phyloP scores from a whole-genome alignment of 2,797 vertebrate species.

The Sciurus vulgaris region DNA sequence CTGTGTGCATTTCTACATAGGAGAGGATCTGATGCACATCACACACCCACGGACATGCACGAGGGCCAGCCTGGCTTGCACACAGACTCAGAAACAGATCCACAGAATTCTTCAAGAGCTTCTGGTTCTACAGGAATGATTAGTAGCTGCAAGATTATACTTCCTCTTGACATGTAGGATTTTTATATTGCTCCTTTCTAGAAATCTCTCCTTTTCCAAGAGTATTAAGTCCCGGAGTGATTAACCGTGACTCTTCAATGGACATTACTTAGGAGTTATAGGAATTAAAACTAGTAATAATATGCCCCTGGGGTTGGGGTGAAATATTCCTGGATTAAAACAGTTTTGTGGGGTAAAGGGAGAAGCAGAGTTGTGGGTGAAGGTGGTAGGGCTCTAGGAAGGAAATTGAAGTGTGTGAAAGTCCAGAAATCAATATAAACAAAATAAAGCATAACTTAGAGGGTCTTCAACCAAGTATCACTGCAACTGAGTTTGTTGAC shows the following conservation, averaged over 20 bases:
- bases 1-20: not conserved
- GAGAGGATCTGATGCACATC: fast-evolving
- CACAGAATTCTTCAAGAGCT: not conserved
- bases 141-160: not conserved
- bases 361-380: not conserved
- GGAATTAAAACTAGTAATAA: slow-evolving; percentile 61
- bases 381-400: slow-evolving; percentile 64
- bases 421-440: slow-evolving; percentile 71
- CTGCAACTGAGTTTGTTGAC: slow-evolving; percentile 74
- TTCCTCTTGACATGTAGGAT: not conserved
- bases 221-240: slow-evolving; percentile 76
- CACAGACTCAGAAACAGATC: not conserved
- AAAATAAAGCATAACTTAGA: slow-evolving; percentile 81
- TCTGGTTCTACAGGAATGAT: slow-evolving; percentile 60
- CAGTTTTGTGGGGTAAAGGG: slow-evolving; percentile 55
- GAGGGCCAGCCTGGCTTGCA: slow-evolving; percentile 26
- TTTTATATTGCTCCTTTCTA: slow-evolving; percentile 40
- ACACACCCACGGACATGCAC: not conserved
- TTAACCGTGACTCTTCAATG: slow-evolving; percentile 73
- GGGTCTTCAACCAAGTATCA: slow-evolving; percentile 73
- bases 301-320: slow-evolving; percentile 17
- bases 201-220: slow-evolving; percentile 69
- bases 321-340: slow-evolving; percentile 74
- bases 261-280: slow-evolving; percentile 64
- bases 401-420: slow-evolving; percentile 60